Percentiles rank a stretch among this genome's conserved stretches.
Evolutionary conservation across 2,888 invertebrate species (phyloP).

Genomic region (Acanthosepion esculentum): DNA sequence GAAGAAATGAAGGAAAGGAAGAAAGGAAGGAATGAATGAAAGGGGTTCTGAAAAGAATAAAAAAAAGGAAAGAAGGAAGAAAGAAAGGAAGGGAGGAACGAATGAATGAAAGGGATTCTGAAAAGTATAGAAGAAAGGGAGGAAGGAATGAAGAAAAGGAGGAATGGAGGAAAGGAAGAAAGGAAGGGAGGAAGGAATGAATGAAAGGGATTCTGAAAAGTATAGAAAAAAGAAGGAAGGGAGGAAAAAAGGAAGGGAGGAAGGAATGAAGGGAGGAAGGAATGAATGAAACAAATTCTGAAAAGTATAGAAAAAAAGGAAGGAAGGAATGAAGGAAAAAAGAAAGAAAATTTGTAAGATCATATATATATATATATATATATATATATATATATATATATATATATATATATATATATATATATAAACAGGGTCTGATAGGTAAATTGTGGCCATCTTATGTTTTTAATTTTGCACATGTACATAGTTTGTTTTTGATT

Average conservation of each 20-base stretch:
- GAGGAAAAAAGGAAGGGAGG: background rate
- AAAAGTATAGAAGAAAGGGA: background rate
- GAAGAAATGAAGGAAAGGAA: background rate
- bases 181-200: background rate
- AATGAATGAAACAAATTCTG: background rate
- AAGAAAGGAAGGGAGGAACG: no score
- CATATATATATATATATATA: no score
- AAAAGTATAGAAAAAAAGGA: background rate
- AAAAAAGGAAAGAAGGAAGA: background rate
- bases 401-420: background rate
- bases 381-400: background rate
- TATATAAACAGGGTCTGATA: background rate
- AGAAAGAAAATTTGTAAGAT: background rate
- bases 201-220: background rate
- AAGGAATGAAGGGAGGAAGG: background rate
- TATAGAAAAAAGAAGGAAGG: no score
- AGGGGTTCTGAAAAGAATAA: no score
- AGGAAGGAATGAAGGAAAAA: background rate
- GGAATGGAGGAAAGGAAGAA: background rate
- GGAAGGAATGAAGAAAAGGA: background rate
- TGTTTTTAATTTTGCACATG: no score
- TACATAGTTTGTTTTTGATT: no score
- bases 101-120: no score
- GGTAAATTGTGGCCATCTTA: no score
- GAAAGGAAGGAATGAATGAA: no score